Evolutionary conservation across 2,888 invertebrate genomes (phyloP), one percentile per base, ranked within the genome.

Genomic region (Zygaena filipendulae): DNA sequence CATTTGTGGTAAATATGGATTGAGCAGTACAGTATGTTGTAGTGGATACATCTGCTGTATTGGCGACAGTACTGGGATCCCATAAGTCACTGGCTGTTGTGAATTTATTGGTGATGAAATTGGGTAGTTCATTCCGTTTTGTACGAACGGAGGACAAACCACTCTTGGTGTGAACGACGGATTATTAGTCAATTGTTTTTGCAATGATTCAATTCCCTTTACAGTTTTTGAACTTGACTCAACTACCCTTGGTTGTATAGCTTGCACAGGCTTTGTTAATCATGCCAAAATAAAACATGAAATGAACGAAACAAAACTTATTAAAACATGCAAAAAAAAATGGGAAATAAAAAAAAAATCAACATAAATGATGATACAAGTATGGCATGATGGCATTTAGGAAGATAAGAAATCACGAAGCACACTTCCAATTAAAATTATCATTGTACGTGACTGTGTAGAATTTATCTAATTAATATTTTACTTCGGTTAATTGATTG

Each of bases 261-360:
- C 77, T 69, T 81, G 80, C 36, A 81, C 80, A 49, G 77, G 87
- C 86, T 84, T 82, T 47, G 42, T 51, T 52, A 59, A 29, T 47
- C 57, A 64, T 56, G 56, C 56, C 56, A 75, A 77, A 72, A 57
- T 45, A 51, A 55, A 64, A 66, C 62, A 69, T 68, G 75, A 77
- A 79, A 67, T 59, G 49, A 61, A 59, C 59, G 39, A 52, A 64
- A 59, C 54, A 52, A 55, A 56, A 53, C 50, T 48, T 16, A 16
- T 16, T 7, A 34, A 51, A 47, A 45, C n/a, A 43, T 26, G 33
- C 33, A 37, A 52, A 57, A 49, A 55, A 51, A 56, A 57, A 62
- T 48, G n/a, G 55, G 58, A 67, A 69, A 68, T 63, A 59, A 74
- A 55, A 59, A 50, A 36, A 39, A 29, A 52, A 56, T 48, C 50